Evolutionary conservation across 2,113 vertebrate genomes (phyloP).

Genomic region (Pimephales promelas): DNA sequence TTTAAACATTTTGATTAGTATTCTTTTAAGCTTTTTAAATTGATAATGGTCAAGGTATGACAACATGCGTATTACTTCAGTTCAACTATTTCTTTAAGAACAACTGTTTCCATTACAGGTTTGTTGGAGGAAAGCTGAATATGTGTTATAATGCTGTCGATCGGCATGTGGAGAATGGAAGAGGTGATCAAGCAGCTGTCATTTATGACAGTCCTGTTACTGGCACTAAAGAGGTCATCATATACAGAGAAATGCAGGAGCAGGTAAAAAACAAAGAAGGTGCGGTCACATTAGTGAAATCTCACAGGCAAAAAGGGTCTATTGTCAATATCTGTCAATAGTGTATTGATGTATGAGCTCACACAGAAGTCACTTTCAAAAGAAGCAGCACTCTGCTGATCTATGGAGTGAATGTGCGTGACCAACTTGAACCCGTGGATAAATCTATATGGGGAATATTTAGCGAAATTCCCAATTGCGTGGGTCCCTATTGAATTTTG

Average conservation of each 20-base stretch:
- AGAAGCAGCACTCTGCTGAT: no score
- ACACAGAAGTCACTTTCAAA: not conserved
- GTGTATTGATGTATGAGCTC: not conserved
- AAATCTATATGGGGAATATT: no score
- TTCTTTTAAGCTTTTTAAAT: no score
- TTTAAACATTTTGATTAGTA: not conserved
- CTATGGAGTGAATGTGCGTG: no score
- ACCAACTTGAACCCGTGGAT: not conserved
- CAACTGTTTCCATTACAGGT: slow-evolving; percentile 77
- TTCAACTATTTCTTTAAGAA: not conserved
- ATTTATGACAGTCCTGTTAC: slow-evolving; percentile 96
- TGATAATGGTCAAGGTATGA: not conserved
- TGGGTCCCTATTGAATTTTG: not conserved
- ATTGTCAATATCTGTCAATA: not conserved
- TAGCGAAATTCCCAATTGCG: not conserved
- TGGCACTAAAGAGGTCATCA: slow-evolving; percentile 81
- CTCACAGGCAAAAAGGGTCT: not conserved
- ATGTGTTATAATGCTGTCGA: slow-evolving; percentile 95
- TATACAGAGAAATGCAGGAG: slow-evolving; percentile 85
- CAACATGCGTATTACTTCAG: not conserved
- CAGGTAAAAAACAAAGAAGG: slow-evolving; percentile 76
- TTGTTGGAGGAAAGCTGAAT: slow-evolving; percentile 90
- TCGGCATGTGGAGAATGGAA: slow-evolving; percentile 87
- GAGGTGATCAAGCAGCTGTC: slow-evolving; percentile 86
- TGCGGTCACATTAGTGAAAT: not conserved